Base-by-base conservation (phyloP, 2,888 invertebrate genomes). In the Nemurella pictetii region DNA sequence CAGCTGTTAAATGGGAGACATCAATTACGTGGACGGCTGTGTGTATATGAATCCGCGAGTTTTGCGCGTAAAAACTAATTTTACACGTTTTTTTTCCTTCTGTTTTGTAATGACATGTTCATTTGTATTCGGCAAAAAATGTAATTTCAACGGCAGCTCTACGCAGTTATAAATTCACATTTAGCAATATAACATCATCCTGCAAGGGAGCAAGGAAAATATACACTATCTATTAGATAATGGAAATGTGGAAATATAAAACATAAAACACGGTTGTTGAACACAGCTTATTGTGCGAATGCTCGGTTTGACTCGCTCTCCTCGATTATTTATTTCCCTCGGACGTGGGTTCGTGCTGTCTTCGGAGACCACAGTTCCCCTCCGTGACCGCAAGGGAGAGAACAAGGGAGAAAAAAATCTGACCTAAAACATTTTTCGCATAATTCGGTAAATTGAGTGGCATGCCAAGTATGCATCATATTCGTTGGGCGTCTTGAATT, bases 1-100 rank as follows among this genome's bases (percentile, higher is more conserved):
- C 82, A 82, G 82, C 82, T 82, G 82, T 55, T 82, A 72, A 82
- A 82, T 36, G 55, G 55, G 29, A 82, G n/a, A 28, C 82, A 82
- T 82, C 82, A 82, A 36, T 82, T 82, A 55, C 55, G 55, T 20
- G 5, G 55, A 55, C 20, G 55, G 7, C 55, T 20, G 20, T 82
- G 15, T 15, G 25, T 82, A 27, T 72, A 82, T 72, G 82, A 82
- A 82, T 82, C 55, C 27, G 20, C 55, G 72, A 9, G 27, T 2
- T 30, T 27, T 72, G 55, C 55, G 28, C 26, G 30, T 5, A 82
- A 29, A 72, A 82, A 72, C 29, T 72, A 82, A 82, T 82, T 55
- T 29, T 82, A 82, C 72, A 82, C 72, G 82, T 55, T 72, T 82
- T 82, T n/a, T n/a, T 55, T 55, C 20, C 55, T 55, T 55, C 15